These are phyloP conservation scores for Takifugu flavidus DNA, from an alignment of 2,113 vertebrate species.

Conservation along the genomic window DNA sequence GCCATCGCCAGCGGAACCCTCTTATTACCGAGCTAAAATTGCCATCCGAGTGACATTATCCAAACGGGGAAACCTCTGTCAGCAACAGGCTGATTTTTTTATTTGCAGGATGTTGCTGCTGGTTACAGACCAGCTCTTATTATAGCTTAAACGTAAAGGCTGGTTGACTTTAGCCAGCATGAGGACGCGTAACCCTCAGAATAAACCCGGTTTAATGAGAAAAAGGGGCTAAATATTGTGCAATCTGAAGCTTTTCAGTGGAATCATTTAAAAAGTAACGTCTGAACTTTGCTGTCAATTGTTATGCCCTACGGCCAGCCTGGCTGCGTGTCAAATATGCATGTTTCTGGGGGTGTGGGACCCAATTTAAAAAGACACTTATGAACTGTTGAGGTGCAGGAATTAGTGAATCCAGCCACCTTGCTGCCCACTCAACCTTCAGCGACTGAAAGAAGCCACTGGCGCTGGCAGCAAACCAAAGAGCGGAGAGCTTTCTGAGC, in stretches of 20 bases:
- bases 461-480: constrained; percentile 29
- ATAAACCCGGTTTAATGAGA: neutral
- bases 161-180: constrained; percentile 11
- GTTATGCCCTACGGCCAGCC: constrained; percentile 1
- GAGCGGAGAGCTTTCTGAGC: constrained; percentile 19
- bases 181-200: neutral
- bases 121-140: constrained; percentile 22
- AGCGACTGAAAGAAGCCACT: constrained; percentile 25
- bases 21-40: constrained; percentile 52
- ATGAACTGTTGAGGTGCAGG: constrained; percentile 42
- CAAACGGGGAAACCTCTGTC: constrained; percentile 33
- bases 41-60: constrained; percentile 35
- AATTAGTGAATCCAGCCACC: constrained; percentile 14
- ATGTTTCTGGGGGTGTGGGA: constrained; percentile 19
- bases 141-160: constrained; percentile 38
- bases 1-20: constrained; percentile 38
- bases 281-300: constrained; percentile 4
- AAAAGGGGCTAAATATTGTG: no score
- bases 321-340: constrained; percentile 28
- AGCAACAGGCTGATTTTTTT: constrained; percentile 20
- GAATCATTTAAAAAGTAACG: neutral
- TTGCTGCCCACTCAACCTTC: constrained; percentile 32
- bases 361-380: constrained; percentile 43
- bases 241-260: no score
- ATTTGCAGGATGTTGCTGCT: constrained; percentile 3